A percentile compares a stretch with the other conserved stretches of the same genome.
Conservation (phyloP, 2,113 vertebrate species). For the Tinamus guttatus region DNA sequence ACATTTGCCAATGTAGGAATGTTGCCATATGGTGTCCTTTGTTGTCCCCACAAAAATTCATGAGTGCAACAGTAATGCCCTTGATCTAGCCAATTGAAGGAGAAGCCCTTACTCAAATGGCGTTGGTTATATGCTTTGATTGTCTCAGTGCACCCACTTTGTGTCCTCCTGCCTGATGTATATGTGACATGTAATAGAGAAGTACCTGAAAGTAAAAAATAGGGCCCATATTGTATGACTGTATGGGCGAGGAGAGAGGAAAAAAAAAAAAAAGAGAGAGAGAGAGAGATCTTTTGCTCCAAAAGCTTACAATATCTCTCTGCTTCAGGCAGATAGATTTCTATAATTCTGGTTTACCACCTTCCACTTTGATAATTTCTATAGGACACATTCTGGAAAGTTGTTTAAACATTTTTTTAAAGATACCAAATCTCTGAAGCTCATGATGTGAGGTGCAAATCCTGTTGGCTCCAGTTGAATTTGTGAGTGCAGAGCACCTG, state of each 20-base stretch:
- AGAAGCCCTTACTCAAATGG: neutral
- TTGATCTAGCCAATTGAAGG: neutral
- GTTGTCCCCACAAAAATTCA: neutral
- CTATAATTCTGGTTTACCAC: neutral
- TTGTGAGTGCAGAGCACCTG: conserved; percentile 28
- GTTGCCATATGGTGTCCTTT: neutral
- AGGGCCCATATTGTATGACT: neutral
- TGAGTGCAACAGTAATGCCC: neutral
- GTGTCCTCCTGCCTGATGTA: neutral
- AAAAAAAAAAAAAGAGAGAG: neutral
- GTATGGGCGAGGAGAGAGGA: neutral
- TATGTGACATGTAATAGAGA: neutral
- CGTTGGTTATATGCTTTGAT: neutral
- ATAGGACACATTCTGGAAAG: neutral
- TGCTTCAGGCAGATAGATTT: neutral
- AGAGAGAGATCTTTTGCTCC: neutral
- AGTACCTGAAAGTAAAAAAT: neutral
- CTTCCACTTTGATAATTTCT: conserved; percentile 4
- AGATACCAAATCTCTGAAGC: neutral
- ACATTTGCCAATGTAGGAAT: neutral
- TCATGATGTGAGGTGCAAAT: neutral
- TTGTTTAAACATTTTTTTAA: neutral
- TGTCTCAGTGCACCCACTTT: neutral
- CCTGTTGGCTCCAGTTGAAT: conserved; percentile 32
- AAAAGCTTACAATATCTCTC: neutral